These are phyloP conservation scores for Fringilla coelebs DNA, from an alignment of 2,797 vertebrate genomes.

Conservation along the genomic window DNA sequence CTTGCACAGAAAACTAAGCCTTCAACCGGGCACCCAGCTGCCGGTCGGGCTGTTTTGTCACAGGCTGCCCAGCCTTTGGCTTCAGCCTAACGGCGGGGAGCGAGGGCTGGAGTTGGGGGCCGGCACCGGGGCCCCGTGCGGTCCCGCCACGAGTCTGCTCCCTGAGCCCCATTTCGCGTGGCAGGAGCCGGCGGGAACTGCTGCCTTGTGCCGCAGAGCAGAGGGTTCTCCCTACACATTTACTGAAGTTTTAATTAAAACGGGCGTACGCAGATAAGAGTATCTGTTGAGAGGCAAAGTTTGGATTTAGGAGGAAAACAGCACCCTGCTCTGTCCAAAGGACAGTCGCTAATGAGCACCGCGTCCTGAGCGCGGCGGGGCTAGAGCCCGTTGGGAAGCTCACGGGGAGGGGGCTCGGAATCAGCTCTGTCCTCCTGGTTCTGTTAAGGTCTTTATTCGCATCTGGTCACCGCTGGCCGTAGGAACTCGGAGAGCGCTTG, in stretches of 20 bases:
- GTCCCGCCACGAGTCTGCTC: not conserved
- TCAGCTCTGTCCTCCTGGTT: not conserved
- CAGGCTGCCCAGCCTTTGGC: not conserved
- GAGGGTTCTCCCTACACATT: not conserved
- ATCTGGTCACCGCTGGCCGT: not conserved
- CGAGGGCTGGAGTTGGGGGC: not conserved
- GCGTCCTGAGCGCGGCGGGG: not conserved
- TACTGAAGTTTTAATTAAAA: not conserved
- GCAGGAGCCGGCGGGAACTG: not conserved
- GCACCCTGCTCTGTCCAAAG: not conserved
- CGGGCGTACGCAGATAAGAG: not conserved
- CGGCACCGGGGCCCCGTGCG: no score
- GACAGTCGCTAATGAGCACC: not conserved
- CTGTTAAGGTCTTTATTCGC: not conserved
- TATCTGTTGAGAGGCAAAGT: not conserved
- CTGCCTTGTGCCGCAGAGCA: not conserved
- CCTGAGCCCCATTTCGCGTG: not conserved
- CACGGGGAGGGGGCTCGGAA: not conserved
- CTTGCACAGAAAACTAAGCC: not conserved
- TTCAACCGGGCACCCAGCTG: not conserved
- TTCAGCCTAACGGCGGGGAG: not conserved
- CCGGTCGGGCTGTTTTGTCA: not conserved
- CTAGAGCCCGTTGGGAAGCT: not conserved
- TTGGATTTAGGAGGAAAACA: not conserved
- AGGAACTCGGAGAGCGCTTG: not conserved